Evolutionary conservation across 2,113 vertebrate genomes (phyloP), one percentile per base, ranked within the genome.

Genomic region (Danio rerio): DNA sequence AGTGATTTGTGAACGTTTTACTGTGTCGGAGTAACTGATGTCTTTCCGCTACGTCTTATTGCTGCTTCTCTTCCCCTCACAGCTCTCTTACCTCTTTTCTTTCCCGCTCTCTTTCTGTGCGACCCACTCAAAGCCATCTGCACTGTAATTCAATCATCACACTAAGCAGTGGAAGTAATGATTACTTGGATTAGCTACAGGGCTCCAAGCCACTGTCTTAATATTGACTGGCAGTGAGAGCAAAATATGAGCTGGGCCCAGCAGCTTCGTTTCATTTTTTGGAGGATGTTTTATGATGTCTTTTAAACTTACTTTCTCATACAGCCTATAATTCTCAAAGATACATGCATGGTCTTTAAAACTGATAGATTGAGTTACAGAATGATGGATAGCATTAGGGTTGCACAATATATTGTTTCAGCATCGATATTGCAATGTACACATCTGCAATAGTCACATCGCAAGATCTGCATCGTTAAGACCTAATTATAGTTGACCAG

Each of bases 101-200:
- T 56, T 78, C 49, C 59, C 53, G 66, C 72, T 40, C 43, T n/a
- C 52, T 75, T 31, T 31, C 31, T 31, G 31, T 31, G 42, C n/a
- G 66, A 42, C 85, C 20, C 80, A 70, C 80, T 83, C 55, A 71
- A 71, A 63, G 55, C 82, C 84, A 74, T 76, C 75, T 81, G 73
- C 59, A 50, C 75, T 80, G 86, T 92, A 94, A 94, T 91, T 91
- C 88, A 91, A 90, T 93, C 90, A 86, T 83, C 84, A 89, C 56
- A 82, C 87, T 86, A 87, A 53, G 85, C 86, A 83, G 78, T 73
- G 82, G 85, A 70, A 89, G 85, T 77, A 84, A 92, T 90, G 88
- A 86, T 88, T 87, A 83, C 90, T 89, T 88, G 90, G 87, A 88
- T 85, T 75, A 86, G 87, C 84, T 79, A 70, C 80, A 86, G 87